These are phyloP conservation scores for Procambarus clarkii DNA, from an alignment of 1,140 invertebrate species.

Conservation along the genomic window DNA sequence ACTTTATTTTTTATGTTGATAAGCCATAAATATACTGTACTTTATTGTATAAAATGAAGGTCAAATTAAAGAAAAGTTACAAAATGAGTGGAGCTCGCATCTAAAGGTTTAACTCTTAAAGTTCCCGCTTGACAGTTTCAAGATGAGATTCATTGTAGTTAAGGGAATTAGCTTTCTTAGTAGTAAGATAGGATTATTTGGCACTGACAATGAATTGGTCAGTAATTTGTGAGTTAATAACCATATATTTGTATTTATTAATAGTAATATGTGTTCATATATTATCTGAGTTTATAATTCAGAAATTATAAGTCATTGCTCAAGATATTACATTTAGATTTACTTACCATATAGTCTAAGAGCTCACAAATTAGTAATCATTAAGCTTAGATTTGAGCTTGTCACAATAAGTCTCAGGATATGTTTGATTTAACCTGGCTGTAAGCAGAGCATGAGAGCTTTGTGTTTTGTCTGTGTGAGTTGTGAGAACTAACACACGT, in stretches of 20 bases:
- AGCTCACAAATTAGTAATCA: neutral
- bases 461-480: conserved; percentile 31
- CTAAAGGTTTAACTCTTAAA: too few relatives aligned
- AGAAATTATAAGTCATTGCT: neutral
- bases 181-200: too few relatives aligned
- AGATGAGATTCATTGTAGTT: neutral
- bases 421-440: neutral
- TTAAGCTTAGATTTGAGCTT: neutral
- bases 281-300: neutral
- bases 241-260: neutral
- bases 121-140: too few relatives aligned
- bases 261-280: neutral
- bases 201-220: neutral
- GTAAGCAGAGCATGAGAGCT: conserved; percentile 41
- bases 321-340: too few relatives aligned
- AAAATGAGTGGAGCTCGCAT: too few relatives aligned
- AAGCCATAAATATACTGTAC: too few relatives aligned
- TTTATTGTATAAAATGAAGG: too few relatives aligned
- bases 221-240: neutral
- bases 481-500: conserved; percentile 31
- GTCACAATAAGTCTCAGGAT: neutral
- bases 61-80: neutral
- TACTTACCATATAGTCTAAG: neutral
- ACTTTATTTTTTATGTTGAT: too few relatives aligned
- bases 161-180: neutral